phyloP scores from a whole-genome alignment of 1,140 invertebrate genomes.

The Drosophila bocqueti region DNA sequence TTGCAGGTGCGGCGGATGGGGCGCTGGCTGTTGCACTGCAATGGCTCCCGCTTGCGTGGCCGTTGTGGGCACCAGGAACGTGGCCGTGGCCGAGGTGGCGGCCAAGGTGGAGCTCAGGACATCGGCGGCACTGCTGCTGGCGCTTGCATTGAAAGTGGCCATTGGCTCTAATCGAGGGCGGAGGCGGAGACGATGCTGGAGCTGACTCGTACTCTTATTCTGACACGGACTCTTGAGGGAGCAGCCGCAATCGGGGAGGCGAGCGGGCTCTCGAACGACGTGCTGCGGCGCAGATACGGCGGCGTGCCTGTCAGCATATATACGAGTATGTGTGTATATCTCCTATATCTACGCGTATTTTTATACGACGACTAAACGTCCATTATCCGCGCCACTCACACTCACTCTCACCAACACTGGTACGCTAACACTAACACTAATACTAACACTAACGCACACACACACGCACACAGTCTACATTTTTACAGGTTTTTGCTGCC shows the following conservation, averaged over 20 bases:
- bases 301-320: slow-evolving; percentile 37
- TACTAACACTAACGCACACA: slow-evolving; percentile 34
- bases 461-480: slow-evolving; percentile 73
- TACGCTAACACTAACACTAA: slow-evolving; percentile 47
- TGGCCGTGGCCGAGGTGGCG: slow-evolving; percentile 58
- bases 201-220: slow-evolving; percentile 2
- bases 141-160: slow-evolving; percentile 73
- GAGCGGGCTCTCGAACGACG: slow-evolving; percentile 24
- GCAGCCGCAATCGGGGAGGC: slow-evolving; percentile 26
- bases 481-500: slow-evolving; percentile 75
- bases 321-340: slow-evolving; percentile 25
- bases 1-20: slow-evolving; percentile 33
- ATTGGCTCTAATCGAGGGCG: slow-evolving; percentile 42
- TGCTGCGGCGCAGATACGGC: slow-evolving; percentile 57
- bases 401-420: slow-evolving; percentile 32
- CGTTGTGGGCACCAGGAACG: slow-evolving; percentile 73
- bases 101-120: slow-evolving; percentile 65
- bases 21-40: slow-evolving; percentile 33
- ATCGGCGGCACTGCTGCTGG: slow-evolving; percentile 66
- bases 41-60: slow-evolving; percentile 37
- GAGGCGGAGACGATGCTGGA: slow-evolving; percentile 10
- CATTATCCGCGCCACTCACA: slow-evolving; percentile 67
- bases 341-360: slow-evolving; percentile 55
- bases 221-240: slow-evolving; percentile 9
- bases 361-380: slow-evolving; percentile 57